Conservation (phyloP, 2,113 vertebrate genomes). For the Nematolebias whitei region DNA sequence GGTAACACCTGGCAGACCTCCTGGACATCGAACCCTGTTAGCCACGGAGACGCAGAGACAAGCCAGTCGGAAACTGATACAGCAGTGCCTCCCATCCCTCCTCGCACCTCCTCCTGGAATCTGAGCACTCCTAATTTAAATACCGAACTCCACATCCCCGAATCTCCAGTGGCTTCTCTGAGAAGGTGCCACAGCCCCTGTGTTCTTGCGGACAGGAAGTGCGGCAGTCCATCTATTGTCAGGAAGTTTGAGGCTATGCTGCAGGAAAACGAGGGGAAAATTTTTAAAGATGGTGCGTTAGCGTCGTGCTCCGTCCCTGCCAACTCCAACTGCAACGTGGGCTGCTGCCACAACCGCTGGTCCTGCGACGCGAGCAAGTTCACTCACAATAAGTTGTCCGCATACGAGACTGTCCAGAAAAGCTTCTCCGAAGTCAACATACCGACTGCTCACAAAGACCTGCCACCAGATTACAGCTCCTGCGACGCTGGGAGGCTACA, state of each 20-base stretch:
- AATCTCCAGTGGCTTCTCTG: constrained; percentile 60
- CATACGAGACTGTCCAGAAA: constrained; percentile 80
- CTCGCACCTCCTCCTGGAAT: constrained; percentile 89
- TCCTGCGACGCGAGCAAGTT: constrained; percentile 80
- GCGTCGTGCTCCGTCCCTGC: constrained; percentile 62
- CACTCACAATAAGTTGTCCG: constrained; percentile 70
- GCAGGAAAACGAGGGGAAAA: constrained; percentile 80
- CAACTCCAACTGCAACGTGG: constrained; percentile 71
- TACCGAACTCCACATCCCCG: constrained; percentile 73
- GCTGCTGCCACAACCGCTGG: constrained; percentile 84
- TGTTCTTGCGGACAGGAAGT: constrained; percentile 63
- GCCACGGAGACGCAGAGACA: constrained; percentile 37
- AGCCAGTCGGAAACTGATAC: constrained; percentile 66
- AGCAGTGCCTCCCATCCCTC: constrained; percentile 84
- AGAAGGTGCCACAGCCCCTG: constrained; percentile 70
- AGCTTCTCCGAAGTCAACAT: constrained; percentile 83
- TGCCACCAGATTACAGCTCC: constrained; percentile 38
- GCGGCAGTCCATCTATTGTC: constrained; percentile 71
- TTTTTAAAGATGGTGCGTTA: constrained; percentile 66
- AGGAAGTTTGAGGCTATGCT: constrained; percentile 76
- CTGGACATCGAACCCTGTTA: constrained; percentile 52
- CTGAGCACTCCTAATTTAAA: constrained; percentile 76
- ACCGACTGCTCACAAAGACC: constrained; percentile 65
- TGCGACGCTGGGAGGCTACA: constrained; percentile 30
- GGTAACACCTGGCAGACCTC: constrained; percentile 53